Conservation (phyloP, 2,888 invertebrate species). For the Darwinula stevensoni region DNA sequence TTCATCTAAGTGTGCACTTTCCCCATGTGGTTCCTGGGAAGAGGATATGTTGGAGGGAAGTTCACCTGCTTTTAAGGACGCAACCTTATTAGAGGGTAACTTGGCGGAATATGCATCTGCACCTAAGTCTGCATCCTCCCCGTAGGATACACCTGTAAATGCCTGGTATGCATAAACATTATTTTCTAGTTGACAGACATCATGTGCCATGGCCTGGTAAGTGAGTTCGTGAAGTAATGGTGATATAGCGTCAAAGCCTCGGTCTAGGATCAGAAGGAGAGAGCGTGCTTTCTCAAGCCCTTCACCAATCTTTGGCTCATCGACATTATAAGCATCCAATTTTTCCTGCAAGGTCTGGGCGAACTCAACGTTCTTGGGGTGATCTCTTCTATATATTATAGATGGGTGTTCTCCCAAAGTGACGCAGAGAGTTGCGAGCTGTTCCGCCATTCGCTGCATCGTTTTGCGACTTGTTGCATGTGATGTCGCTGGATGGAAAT, state of each 20-base stretch:
- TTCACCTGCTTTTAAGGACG: too few species aligned
- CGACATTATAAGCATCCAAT: constrained; percentile 95
- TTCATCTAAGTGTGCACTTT: too few species aligned
- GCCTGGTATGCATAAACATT: constrained; percentile 97
- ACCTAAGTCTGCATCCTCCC: too few species aligned
- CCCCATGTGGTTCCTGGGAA: constrained; percentile 57
- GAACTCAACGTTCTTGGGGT: constrained; percentile 85
- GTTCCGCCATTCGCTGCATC: constrained; percentile 86
- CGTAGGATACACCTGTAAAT: constrained; percentile 43
- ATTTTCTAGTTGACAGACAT: constrained; percentile 85
- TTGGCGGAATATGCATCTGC: too few species aligned
- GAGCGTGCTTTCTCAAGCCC: constrained; percentile 89
- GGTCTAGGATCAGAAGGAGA: constrained; percentile 75
- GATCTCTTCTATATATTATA: constrained; percentile 71
- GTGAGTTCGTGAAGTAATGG: constrained; percentile 92
- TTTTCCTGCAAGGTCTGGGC: constrained; percentile 96
- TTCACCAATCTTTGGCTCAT: constrained; percentile 99
- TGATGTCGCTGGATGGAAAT: constrained; percentile 50
- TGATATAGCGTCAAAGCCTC: constrained; percentile 93
- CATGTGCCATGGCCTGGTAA: constrained; percentile 96
- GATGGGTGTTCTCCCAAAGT: constrained; percentile 94
- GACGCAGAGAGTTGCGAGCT: constrained; percentile 94
- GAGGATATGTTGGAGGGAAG: too few species aligned
- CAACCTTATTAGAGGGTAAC: too few species aligned
- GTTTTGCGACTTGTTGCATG: constrained; percentile 52